Evolutionary conservation across 2,797 vertebrate genomes (phyloP), one percentile per base, ranked within the genome.

Genomic region (Sus cebifrons): DNA sequence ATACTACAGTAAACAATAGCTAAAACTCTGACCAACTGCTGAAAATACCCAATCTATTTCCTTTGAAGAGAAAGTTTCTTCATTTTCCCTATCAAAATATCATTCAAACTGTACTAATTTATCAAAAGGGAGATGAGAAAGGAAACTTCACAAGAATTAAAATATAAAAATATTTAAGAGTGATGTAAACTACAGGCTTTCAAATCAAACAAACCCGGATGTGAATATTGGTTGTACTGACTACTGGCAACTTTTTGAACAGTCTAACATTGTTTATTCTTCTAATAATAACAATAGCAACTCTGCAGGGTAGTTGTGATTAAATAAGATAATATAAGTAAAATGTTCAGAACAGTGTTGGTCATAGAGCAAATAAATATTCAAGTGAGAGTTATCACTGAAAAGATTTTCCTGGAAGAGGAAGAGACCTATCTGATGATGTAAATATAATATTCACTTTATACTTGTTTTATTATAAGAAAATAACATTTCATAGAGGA

Each of bases 51-150:
- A 77, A 62, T 86, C 90, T 36, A 68, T 78, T 94, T 93, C 67
- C 36, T 89, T 97, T 94, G 95, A 89, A 67, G 62, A 56, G 21
- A 89, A 88, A 78, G 65, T 86, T 97, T 95, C 78, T 96, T 89
- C 75, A 86, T 40, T 70, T 67, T 92, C 93, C 96, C 95, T 96
- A 97, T 49, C 82, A 96, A 97, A 96, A 97, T 20, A 91, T 92
- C 54, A 52, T 97, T 97, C 91, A 95, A 96, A 95, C 97, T 95
- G 70, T 97, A 96, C 91, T 98, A 92, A 83, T 94, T 97, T 91
- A 54, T 95, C 94, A 95, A 49, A 77, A 97, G 96, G 70, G 83
- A 87, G 65, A 96, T 98, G 93, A 98, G 95, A 98, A 97, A 93
- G 91, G 78, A 97, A 95, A 60, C 70, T 96, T 97, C 12, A 86